phyloP scores from a whole-genome alignment of 2,113 vertebrate genomes.

The Columba janthina region DNA sequence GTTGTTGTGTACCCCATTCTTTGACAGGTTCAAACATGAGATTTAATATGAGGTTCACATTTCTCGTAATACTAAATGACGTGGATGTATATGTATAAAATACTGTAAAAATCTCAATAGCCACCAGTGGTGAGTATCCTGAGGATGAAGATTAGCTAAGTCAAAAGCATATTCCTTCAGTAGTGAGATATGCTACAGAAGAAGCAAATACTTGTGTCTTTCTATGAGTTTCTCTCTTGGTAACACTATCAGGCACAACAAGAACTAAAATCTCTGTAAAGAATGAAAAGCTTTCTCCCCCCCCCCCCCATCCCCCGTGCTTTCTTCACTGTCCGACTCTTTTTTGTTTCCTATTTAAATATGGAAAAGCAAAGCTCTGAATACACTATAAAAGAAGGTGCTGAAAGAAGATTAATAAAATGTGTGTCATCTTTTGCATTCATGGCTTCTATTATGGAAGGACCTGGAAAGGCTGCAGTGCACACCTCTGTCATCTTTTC shows the following conservation, averaged over 20 bases:
- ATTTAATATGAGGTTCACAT: not conserved
- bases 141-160: not conserved
- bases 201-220: not conserved
- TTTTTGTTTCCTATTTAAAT: constrained; percentile 50
- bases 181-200: not conserved
- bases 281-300: not conserved
- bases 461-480: constrained; percentile 22
- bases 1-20: not conserved
- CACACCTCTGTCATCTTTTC: constrained; percentile 52
- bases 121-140: not conserved
- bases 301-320: not conserved
- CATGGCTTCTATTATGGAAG: not conserved
- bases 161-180: not conserved
- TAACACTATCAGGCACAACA: not conserved
- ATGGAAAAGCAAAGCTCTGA: constrained; percentile 60
- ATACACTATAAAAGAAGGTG: constrained; percentile 46
- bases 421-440: constrained; percentile 63
- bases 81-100: not conserved
- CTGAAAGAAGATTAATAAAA: constrained; percentile 66
- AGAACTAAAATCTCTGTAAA: not conserved
- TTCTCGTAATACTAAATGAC: not conserved
- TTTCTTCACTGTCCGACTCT: constrained; percentile 7
- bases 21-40: not conserved
- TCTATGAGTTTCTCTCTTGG: not conserved
- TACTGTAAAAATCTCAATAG: not conserved